Evolutionary conservation across 2,888 invertebrate genomes (phyloP), one percentile per base, ranked within the genome.

Genomic region (Phengaris alcon): DNA sequence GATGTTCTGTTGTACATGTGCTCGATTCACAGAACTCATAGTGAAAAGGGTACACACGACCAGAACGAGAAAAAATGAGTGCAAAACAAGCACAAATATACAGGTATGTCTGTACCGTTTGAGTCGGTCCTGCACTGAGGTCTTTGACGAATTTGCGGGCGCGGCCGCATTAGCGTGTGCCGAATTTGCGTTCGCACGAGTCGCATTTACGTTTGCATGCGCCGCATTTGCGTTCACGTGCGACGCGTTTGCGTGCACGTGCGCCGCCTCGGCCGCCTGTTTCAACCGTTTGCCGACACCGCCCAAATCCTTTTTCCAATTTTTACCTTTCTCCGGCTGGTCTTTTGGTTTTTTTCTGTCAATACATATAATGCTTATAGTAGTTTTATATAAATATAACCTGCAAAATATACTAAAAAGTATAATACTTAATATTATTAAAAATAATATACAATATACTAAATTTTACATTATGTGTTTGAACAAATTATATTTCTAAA

Each of bases 321-420:
- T 85, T 6, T 78, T 77, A 76, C 80, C 81, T 74, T 80, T 81
- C 55, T 87, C 85, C 76, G 84, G 87, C 46, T 85, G 84, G 44
- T 90, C 89, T 77, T 87, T 90, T 86, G 90, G 88, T 85, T 91
- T 93, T 90, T 90, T 90, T 92, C 93, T 93, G 93, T 86, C 81
- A 83, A 87, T 86, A 82, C 81, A 85, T 82, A 69, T 54, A 54
- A 51, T 83, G n/a, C 68, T 44, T 73, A 73, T 48, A 74, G 51
- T 54, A 54, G 22, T 74, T 22, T 48, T 54, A 70, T 13, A 51
- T 70, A 70, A 48, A 69, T 72, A 54, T 35, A 35, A 35, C 13
- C 54, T 54, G 72, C 12, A 22, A 72, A 70, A 52, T 22, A 52
- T 15, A 51, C 51, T 70, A 52, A 52, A 10, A 52, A 52, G n/a